phyloP scores from a whole-genome alignment of 1,140 invertebrate genomes.

The Thaumetopoea pityocampa region DNA sequence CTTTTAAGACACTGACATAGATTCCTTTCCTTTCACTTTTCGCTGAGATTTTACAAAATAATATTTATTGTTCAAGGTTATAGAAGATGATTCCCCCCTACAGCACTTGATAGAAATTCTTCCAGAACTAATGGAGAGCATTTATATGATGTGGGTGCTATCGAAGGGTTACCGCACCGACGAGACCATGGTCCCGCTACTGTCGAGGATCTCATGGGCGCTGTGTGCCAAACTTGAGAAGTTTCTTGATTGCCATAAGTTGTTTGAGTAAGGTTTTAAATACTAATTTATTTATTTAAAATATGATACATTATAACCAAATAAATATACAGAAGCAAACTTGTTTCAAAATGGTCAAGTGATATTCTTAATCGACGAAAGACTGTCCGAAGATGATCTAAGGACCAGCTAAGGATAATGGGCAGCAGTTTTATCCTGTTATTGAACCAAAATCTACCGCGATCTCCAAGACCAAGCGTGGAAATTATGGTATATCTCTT shows the following conservation, averaged over 20 bases:
- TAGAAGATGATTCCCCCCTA: conserved; percentile 83
- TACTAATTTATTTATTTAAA: conserved; percentile 3
- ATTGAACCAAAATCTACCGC: too few relatives aligned
- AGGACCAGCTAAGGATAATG: too few relatives aligned
- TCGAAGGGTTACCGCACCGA: conserved; percentile 85
- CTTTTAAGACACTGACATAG: too few relatives aligned
- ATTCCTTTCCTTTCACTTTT: too few relatives aligned
- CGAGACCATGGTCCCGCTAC: conserved; percentile 85
- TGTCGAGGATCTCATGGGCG: conserved; percentile 88
- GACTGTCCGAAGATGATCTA: too few relatives aligned
- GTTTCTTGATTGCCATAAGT: conserved; percentile 81
- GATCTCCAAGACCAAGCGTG: too few relatives aligned
- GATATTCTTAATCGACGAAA: too few relatives aligned
- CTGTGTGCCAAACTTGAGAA: conserved; percentile 84
- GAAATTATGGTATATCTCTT: too few relatives aligned
- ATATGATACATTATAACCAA: too few relatives aligned
- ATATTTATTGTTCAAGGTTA: conserved; percentile 80
- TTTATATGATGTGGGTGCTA: conserved; percentile 90
- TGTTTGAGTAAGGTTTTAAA: conserved; percentile 80
- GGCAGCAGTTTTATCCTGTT: too few relatives aligned
- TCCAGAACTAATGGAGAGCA: conserved; percentile 85
- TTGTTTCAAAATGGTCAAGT: too few relatives aligned
- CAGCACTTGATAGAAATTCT: conserved; percentile 83
- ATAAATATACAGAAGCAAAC: too few relatives aligned
- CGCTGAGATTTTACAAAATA: background rate